Evolutionary conservation across 2,797 vertebrate species (phyloP).

Genomic region (Ispidina lecontei): DNA sequence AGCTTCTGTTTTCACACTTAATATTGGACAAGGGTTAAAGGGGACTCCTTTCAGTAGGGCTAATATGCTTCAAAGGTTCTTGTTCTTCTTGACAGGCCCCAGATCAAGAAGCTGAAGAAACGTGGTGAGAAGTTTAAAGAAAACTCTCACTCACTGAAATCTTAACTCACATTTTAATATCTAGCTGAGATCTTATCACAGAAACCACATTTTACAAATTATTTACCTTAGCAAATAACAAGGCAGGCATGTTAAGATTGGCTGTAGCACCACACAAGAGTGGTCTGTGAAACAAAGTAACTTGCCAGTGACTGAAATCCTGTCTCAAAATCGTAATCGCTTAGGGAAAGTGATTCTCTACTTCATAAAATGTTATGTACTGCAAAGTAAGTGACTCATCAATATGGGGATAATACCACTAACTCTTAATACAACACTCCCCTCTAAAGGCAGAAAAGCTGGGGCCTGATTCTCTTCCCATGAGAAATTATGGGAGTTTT

Average conservation of each 20-base stretch:
- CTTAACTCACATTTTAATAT: background rate
- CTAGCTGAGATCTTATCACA: slow-evolving; percentile 26
- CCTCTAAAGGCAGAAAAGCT: slow-evolving; percentile 45
- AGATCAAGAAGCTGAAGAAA: slow-evolving; percentile 5
- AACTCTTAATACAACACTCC: slow-evolving; percentile 27
- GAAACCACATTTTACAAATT: slow-evolving; percentile 52
- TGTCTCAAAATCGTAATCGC: slow-evolving; percentile 79
- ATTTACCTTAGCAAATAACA: slow-evolving; percentile 63
- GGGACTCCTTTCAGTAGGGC: background rate
- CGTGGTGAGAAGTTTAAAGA: background rate
- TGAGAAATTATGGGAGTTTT: slow-evolving; percentile 46
- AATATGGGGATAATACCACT: slow-evolving; percentile 73
- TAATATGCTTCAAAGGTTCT: background rate
- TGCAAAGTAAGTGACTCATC: slow-evolving; percentile 72
- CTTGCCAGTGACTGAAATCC: slow-evolving; percentile 43
- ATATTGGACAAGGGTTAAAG: background rate
- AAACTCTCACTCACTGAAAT: background rate
- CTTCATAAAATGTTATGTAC: slow-evolving; percentile 79
- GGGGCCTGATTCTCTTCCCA: slow-evolving; percentile 52
- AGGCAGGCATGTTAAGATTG: slow-evolving; percentile 26
- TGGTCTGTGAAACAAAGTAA: slow-evolving; percentile 61
- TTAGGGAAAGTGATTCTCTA: slow-evolving; percentile 78
- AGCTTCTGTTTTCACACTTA: background rate
- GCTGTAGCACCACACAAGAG: slow-evolving; percentile 9
- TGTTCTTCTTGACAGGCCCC: background rate